A percentile compares a stretch with the other conserved stretches of the same genome.
Conservation (phyloP, 2,797 vertebrate genomes). For the Mus spretus region DNA sequence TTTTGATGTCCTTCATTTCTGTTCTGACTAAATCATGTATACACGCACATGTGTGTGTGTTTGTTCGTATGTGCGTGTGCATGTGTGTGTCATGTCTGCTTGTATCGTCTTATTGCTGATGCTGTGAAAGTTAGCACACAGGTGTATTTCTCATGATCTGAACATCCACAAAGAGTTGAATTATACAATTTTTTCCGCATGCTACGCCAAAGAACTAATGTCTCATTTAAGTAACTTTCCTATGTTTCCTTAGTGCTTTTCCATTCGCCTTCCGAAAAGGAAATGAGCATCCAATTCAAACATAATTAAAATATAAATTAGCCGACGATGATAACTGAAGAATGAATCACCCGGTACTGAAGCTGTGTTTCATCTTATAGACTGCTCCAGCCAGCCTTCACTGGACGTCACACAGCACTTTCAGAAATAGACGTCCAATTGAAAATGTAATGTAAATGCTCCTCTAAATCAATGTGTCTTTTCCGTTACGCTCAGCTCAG, state of each 20-base stretch:
- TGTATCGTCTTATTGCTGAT: background rate
- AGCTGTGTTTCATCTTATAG: slow-evolving; percentile 75
- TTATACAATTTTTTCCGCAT: slow-evolving; percentile 85
- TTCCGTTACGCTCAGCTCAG: slow-evolving; percentile 77
- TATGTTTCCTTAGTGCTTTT: slow-evolving; percentile 86
- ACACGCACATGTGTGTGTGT: background rate
- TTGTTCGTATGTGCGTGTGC: background rate
- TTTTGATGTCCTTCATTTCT: slow-evolving; percentile 1
- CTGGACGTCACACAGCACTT: slow-evolving; percentile 76
- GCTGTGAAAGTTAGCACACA: slow-evolving; percentile 31
- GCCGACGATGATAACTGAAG: slow-evolving; percentile 78
- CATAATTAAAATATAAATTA: slow-evolving; percentile 81
- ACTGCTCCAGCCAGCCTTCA: slow-evolving; percentile 77
- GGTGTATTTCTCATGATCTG: slow-evolving; percentile 77
- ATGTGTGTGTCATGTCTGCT: background rate
- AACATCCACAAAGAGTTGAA: slow-evolving; percentile 77
- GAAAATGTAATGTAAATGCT: slow-evolving; percentile 80
- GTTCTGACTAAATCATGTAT: slow-evolving; percentile 5
- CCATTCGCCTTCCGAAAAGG: slow-evolving; percentile 81
- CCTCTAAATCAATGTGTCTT: slow-evolving; percentile 82
- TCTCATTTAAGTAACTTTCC: slow-evolving; percentile 86
- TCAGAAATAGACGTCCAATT: slow-evolving; percentile 84
- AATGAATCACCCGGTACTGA: slow-evolving; percentile 76
- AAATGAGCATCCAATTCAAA: slow-evolving; percentile 82
- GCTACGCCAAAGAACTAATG: slow-evolving; percentile 82